Conservation (phyloP, 2,113 vertebrate species). For the Suricata suricatta region DNA sequence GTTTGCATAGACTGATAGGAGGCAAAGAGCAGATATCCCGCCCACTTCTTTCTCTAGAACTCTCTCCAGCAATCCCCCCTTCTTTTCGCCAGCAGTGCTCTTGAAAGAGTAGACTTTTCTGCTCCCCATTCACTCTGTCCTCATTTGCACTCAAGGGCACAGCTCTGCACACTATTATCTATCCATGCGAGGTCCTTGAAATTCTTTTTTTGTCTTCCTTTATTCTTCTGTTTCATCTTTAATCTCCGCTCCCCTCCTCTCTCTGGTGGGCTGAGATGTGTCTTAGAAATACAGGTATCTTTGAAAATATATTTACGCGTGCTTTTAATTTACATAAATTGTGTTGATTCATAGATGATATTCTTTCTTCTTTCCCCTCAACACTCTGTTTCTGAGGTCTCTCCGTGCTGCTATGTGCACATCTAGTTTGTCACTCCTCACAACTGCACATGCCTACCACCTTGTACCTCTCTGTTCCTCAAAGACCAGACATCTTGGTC, state of each 20-base stretch:
- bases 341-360: neutral
- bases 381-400: conserved; percentile 29
- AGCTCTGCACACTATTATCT: neutral
- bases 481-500: neutral
- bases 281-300: conserved; percentile 5
- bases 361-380: neutral
- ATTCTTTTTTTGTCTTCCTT: neutral
- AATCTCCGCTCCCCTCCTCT: neutral
- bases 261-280: neutral
- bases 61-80: neutral
- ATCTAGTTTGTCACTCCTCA: neutral
- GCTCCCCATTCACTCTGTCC: conserved; percentile 13
- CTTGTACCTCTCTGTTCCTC: neutral
- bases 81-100: neutral
- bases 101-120: conserved; percentile 38
- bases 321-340: neutral
- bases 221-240: neutral
- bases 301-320: neutral
- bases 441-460: neutral
- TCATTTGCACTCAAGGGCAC: conserved; percentile 11
- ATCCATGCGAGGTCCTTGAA: neutral
- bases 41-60: neutral
- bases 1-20: neutral
- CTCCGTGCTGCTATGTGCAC: neutral
- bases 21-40: neutral